Conservation (phyloP, 1,140 invertebrate species). For the Hormaphis cornu region DNA sequence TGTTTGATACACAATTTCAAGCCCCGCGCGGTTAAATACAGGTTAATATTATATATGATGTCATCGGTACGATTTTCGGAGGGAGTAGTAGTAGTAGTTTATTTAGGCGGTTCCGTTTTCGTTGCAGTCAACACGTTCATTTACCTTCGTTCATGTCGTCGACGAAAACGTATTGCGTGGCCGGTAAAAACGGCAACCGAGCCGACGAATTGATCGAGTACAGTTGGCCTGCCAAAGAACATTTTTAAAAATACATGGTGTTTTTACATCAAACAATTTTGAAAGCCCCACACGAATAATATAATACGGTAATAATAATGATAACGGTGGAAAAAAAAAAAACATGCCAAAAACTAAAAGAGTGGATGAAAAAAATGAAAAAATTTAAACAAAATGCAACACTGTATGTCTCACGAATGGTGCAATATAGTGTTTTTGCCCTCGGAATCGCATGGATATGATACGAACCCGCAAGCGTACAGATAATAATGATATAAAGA, state of each 20-base stretch:
- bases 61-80: conserved; percentile 12
- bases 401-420: neutral
- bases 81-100: conserved; percentile 3
- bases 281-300: neutral
- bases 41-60: conserved; percentile 19
- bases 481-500: no score
- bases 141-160: conserved; percentile 45
- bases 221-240: conserved; percentile 50
- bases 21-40: neutral
- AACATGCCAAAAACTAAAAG: conserved; percentile 11
- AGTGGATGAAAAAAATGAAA: neutral
- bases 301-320: no score
- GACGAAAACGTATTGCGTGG: conserved; percentile 44
- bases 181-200: conserved; percentile 45
- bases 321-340: no score
- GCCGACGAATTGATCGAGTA: conserved; percentile 50
- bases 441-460: neutral
- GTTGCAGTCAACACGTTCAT: conserved; percentile 22
- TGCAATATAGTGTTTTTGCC: neutral
- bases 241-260: conserved; percentile 26
- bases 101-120: conserved; percentile 9
- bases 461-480: conserved; percentile 4
- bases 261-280: conserved; percentile 13
- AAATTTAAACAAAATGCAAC: neutral
- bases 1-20: neutral